phyloP scores from a whole-genome alignment of 2,888 invertebrate genomes.

The Nephrotoma flavescens region DNA sequence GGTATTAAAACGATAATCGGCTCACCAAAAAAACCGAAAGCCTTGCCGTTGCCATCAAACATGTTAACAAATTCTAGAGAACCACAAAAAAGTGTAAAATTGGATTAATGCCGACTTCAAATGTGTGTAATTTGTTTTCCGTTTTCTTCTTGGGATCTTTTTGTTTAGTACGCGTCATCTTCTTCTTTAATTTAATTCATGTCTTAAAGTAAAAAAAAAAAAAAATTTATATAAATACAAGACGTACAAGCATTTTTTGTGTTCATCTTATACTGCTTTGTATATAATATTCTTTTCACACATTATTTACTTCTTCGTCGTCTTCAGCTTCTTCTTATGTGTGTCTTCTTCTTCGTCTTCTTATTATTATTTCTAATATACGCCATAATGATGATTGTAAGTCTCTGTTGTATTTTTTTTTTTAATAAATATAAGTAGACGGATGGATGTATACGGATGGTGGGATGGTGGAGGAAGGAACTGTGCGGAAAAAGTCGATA shows the following conservation, averaged over 20 bases:
- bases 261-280: not conserved
- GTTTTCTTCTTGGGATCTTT: not conserved
- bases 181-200: not conserved
- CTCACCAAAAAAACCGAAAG: not conserved
- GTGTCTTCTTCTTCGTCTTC: not conserved
- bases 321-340: not conserved
- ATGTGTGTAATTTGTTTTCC: conserved; percentile 4
- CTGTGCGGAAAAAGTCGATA: not conserved
- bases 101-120: conserved; percentile 3
- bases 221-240: not conserved
- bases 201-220: not conserved
- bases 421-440: not conserved
- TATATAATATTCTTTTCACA: not conserved
- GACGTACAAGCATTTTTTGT: not conserved
- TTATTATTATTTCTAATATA: not conserved
- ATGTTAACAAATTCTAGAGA: not conserved
- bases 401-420: not conserved
- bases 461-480: not conserved
- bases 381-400: not conserved
- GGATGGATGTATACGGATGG: not conserved
- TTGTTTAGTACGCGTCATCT: not conserved
- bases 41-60: not conserved
- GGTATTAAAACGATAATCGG: not conserved
- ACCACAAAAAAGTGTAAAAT: not conserved
- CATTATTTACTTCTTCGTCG: not conserved